phyloP scores from a whole-genome alignment of 2,113 vertebrate species.

The Narcine bancroftii region DNA sequence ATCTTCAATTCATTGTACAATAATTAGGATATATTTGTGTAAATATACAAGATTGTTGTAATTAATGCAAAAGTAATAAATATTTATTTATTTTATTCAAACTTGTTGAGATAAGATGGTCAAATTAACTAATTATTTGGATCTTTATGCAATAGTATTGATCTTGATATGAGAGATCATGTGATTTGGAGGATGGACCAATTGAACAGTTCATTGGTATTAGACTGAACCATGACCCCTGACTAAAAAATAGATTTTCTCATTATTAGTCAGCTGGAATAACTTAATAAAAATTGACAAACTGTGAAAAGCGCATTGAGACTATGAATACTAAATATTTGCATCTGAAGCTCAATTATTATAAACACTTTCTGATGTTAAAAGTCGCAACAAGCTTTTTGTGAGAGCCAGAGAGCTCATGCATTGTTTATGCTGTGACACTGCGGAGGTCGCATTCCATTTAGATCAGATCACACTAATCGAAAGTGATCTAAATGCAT shows the following conservation, averaged over 20 bases:
- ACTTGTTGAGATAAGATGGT: neutral
- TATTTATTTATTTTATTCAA: slow-evolving; percentile 24
- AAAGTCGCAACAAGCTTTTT: neutral
- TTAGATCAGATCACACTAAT: neutral
- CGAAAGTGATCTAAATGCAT: neutral
- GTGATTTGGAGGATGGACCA: neutral
- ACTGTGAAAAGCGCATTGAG: neutral
- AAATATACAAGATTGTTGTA: neutral
- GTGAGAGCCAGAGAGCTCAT: neutral
- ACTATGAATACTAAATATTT: neutral
- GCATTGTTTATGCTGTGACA: neutral
- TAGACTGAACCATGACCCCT: neutral
- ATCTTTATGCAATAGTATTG: neutral
- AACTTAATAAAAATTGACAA: slow-evolving; percentile 18
- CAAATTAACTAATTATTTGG: neutral
- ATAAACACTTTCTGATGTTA: neutral
- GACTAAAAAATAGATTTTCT: neutral
- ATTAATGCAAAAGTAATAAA: neutral
- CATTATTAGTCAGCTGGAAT: neutral
- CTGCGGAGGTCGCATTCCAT: neutral
- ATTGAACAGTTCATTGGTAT: neutral
- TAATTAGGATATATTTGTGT: slow-evolving; percentile 1
- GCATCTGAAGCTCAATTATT: neutral
- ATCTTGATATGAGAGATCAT: neutral
- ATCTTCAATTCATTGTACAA: neutral